Evolutionary conservation across 2,797 vertebrate genomes (phyloP), one percentile per base, ranked within the genome.

Genomic region (Phyllotis vaccarum): DNA sequence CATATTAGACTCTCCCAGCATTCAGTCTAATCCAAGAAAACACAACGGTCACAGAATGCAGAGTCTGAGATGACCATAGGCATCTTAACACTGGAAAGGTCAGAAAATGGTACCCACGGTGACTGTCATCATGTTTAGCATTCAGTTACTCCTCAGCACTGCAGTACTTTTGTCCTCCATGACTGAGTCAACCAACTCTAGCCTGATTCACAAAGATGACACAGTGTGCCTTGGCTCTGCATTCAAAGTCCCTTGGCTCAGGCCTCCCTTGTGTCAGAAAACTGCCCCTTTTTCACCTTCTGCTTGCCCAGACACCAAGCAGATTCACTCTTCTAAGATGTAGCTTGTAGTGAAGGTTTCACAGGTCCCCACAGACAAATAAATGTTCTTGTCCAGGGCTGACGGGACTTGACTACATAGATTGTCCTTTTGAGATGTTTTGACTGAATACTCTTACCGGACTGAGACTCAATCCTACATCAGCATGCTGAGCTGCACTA

Each of bases 401-500:
- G 70, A 75, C 9, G 14, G 34, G 7, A 74, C 17, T 34, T 4
- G 6, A 34, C 68, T 88, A 60, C 52, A 34, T 7, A 60, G 40
- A 43, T 12, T 9, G 29, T 34, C 68, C 5, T 60, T 72, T 22
- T 43, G 27, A 56, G 72, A 2, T n/a, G 21, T 14, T 46, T 37
- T 19, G 19, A 29, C 10, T 31, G 0, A 64, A 27, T 2, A 29
- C 2, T 17, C 34, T 54, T 16, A 6, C 3, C 2, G 5, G 17
- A 54, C 1, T 27, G 19, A 43, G 29, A 3, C 72, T 78, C 82
- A 78, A 17, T 16, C 14, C n/a, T 34, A 16, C 49, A 43, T n/a
- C 88, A 62, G 31, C 29, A 79, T 68, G 58, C 43, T 29, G 9
- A 86, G 66, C 62, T 3, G 11, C 3, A 40, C 37, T 46, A 12